phyloP scores from a whole-genome alignment of 2,797 vertebrate species.

The Spinus pinus region DNA sequence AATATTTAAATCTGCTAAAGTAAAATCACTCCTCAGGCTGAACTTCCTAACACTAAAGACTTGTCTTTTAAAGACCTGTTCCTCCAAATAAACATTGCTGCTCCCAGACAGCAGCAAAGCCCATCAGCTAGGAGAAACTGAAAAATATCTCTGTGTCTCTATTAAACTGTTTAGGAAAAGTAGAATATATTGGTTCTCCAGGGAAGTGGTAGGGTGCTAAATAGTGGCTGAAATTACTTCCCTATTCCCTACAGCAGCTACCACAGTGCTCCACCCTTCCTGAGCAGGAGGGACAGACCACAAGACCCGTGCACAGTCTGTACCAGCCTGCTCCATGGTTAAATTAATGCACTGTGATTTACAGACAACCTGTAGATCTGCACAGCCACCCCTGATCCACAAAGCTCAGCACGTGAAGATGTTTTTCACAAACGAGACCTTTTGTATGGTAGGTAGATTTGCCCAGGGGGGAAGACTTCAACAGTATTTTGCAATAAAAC shows the following conservation, averaged over 20 bases:
- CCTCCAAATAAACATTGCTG: background rate
- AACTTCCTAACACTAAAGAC: background rate
- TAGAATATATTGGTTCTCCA: background rate
- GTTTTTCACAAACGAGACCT: background rate
- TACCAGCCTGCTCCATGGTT: rapidly evolving
- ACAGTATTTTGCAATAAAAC: background rate
- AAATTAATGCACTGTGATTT: background rate
- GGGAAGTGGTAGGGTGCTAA: background rate
- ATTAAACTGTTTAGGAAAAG: background rate
- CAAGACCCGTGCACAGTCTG: background rate
- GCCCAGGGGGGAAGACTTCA: background rate
- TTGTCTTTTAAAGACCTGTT: background rate
- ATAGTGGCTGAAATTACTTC: background rate
- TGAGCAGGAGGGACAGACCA: background rate
- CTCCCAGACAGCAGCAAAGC: background rate
- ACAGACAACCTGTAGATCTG: background rate
- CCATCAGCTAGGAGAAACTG: background rate
- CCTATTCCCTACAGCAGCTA: background rate
- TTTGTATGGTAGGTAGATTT: background rate
- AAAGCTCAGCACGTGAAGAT: background rate
- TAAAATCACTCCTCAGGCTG: background rate
- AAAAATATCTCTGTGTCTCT: background rate
- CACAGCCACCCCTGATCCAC: background rate
- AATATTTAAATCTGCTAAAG: background rate
- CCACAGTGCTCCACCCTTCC: background rate